phyloP scores from a whole-genome alignment of 1,140 invertebrate species.

The Carposina sasakii region DNA sequence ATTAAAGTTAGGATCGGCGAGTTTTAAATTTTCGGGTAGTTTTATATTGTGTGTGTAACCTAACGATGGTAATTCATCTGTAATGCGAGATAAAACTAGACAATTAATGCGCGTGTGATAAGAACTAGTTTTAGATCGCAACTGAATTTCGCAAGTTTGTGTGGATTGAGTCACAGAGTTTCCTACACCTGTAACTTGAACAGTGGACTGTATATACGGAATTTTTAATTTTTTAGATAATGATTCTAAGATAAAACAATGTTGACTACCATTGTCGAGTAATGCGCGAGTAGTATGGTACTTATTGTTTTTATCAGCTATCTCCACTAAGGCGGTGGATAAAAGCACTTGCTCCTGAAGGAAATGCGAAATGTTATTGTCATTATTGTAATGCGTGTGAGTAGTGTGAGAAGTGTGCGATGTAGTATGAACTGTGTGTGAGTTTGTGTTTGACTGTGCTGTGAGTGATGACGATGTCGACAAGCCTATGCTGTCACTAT shows the following conservation, averaged over 20 bases:
- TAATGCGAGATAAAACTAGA: background rate
- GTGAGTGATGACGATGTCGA: too few species aligned
- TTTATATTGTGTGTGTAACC: background rate
- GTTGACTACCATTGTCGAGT: background rate
- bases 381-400: background rate
- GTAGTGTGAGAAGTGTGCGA: background rate
- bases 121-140: background rate
- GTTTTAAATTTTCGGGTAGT: too few species aligned
- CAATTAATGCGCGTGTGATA: background rate
- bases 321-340: background rate
- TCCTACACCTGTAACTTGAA: background rate
- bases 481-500: background rate
- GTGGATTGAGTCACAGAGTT: background rate
- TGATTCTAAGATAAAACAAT: background rate
- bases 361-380: background rate
- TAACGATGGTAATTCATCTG: background rate
- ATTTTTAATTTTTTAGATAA: background rate
- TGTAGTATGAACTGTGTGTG: too few species aligned
- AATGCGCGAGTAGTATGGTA: background rate
- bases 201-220: constrained; percentile 6
- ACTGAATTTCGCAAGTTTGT: background rate
- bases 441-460: too few species aligned
- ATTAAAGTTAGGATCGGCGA: background rate
- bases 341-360: background rate
- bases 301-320: background rate